phyloP scores from a whole-genome alignment of 1,140 invertebrate species.

The Drosophila auraria region DNA sequence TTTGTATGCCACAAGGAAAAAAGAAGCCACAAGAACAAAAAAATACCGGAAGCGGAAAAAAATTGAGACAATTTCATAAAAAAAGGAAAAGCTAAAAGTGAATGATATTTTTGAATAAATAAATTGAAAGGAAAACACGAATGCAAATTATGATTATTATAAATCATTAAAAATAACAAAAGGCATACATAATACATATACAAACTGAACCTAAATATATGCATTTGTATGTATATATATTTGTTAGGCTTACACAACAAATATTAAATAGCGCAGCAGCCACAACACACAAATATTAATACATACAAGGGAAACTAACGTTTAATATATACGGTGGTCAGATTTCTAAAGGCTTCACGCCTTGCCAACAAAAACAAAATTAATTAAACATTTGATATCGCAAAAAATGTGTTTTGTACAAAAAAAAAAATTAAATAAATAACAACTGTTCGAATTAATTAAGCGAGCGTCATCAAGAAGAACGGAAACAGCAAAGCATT shows the following conservation, averaged over 20 bases:
- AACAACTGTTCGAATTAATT: conserved; percentile 59
- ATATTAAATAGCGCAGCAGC: conserved; percentile 74
- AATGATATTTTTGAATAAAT: conserved; percentile 79
- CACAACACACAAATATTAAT: conserved; percentile 47
- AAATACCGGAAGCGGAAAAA: conserved; percentile 10
- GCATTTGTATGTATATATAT: conserved; percentile 49
- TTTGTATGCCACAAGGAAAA: conserved; percentile 44
- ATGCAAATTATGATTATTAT: conserved; percentile 56
- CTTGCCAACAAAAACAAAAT: conserved; percentile 56
- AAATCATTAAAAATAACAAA: conserved; percentile 58
- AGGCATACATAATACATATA: conserved; percentile 56
- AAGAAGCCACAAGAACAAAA: conserved; percentile 31
- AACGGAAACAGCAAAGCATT: conserved; percentile 69
- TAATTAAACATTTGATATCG: conserved; percentile 54
- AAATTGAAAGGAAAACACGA: conserved; percentile 68
- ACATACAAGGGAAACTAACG: conserved; percentile 44
- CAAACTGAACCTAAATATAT: conserved; percentile 40
- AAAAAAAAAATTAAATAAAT: conserved; percentile 31
- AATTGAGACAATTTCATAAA: conserved; percentile 36
- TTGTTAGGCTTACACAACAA: conserved; percentile 60
- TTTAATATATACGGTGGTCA: conserved; percentile 59
- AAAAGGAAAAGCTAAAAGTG: conserved; percentile 43
- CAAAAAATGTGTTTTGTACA: conserved; percentile 60
- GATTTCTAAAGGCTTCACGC: conserved; percentile 38
- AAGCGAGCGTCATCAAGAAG: conserved; percentile 48